Percentiles rank a stretch among this genome's conserved stretches.
Evolutionary conservation across 2,797 vertebrate species (phyloP).

Genomic region (Morelia viridis): DNA sequence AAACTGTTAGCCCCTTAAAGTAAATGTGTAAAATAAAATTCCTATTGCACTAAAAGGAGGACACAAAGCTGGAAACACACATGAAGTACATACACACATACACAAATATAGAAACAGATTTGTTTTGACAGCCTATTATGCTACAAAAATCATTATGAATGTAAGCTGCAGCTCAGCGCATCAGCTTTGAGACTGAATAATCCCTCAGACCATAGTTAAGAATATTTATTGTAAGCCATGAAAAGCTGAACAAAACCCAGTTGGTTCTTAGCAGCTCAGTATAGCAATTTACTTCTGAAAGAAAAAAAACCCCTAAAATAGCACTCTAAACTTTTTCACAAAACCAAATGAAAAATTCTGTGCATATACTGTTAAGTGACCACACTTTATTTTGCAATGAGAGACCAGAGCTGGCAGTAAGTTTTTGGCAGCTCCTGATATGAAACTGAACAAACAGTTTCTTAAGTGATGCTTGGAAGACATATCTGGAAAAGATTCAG

Average conservation of each 20-base stretch:
- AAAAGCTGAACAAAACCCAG: constrained; percentile 49
- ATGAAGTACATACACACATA: constrained; percentile 40
- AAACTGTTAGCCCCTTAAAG: constrained; percentile 25
- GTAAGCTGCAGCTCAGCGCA: constrained; percentile 72
- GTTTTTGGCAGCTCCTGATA: constrained; percentile 78
- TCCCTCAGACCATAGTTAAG: constrained; percentile 45
- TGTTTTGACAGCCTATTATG: constrained; percentile 78
- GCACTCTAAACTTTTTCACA: constrained; percentile 65
- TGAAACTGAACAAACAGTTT: constrained; percentile 83
- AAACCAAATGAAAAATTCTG: constrained; percentile 68
- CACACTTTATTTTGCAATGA: constrained; percentile 81
- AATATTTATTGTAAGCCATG: constrained; percentile 55
- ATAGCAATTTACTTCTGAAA: constrained; percentile 55
- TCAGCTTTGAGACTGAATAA: constrained; percentile 64
- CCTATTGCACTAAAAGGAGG: constrained; percentile 49
- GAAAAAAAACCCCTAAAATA: constrained; percentile 4
- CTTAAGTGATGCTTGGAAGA: constrained; percentile 80
- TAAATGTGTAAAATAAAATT: constrained; percentile 30
- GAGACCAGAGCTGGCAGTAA: constrained; percentile 76
- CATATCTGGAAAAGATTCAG: constrained; percentile 79
- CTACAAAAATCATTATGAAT: constrained; percentile 78
- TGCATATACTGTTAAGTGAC: constrained; percentile 77
- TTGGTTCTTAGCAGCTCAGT: constrained; percentile 41
- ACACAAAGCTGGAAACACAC: constrained; percentile 65
- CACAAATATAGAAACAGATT: constrained; percentile 72